Percentiles rank a stretch among this genome's conserved stretches.
Evolutionary conservation across 2,888 invertebrate genomes (phyloP).

Genomic region (Holacanthella duospinosa): DNA sequence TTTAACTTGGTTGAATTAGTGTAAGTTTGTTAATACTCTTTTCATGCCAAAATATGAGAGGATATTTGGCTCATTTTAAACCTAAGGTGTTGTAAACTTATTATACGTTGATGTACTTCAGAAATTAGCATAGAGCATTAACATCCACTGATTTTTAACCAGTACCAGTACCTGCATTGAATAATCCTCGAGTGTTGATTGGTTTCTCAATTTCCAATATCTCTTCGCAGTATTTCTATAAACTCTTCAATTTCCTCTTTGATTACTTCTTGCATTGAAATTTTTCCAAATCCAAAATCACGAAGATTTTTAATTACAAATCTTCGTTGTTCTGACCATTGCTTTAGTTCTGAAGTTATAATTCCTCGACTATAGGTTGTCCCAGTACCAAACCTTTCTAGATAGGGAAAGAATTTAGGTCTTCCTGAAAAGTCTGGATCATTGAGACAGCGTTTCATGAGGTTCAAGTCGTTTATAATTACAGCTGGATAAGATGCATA

Average conservation of each 20-base stretch:
- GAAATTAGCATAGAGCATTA: too few species aligned
- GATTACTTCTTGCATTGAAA: constrained; percentile 10
- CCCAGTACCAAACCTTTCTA: background rate
- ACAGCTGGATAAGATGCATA: constrained; percentile 13
- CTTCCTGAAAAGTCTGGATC: constrained; percentile 7
- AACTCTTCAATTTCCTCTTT: constrained; percentile 11
- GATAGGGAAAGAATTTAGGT: background rate
- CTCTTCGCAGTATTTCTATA: constrained; percentile 8
- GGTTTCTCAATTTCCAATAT: constrained; percentile 12
- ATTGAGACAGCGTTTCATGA: constrained; percentile 11
- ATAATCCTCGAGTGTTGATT: background rate
- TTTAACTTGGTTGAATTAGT: too few species aligned
- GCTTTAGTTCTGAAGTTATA: constrained; percentile 24
- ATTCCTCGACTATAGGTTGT: constrained; percentile 9
- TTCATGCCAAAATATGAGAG: too few species aligned
- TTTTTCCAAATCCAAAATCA: background rate
- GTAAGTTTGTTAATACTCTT: too few species aligned
- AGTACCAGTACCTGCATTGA: constrained; percentile 1
- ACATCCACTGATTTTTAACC: too few species aligned
- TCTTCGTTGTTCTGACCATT: constrained; percentile 28
- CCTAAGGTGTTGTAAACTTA: too few species aligned
- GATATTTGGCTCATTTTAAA: too few species aligned
- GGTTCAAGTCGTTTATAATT: constrained; percentile 1
- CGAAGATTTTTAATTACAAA: constrained; percentile 11
- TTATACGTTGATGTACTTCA: too few species aligned